Base-by-base conservation (phyloP, 2,113 vertebrate species). In the Raphicerus campestris region DNA sequence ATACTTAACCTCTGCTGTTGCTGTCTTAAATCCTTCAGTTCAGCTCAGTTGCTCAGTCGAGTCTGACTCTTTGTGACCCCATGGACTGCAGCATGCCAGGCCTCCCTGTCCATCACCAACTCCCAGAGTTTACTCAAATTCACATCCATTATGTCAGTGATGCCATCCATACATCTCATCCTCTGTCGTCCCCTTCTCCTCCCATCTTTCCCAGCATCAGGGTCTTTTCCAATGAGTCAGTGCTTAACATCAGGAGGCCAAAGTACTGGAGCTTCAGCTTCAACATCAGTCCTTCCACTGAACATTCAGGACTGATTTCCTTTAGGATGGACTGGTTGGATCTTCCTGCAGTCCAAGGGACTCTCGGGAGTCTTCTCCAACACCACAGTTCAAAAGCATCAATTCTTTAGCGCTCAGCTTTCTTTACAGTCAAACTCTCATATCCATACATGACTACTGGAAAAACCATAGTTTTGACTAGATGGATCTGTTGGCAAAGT, bases 341-440 rank as follows among this genome's bases (percentile, higher is more conserved):
- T 66, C 32, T 66, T 2, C n/a, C 4, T 66, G 32, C 4, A 35
- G 63, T 10, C 8, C 63, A 66, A 66, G 32, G 17, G 17, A 66
- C 63, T 35, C n/a, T 35, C 17, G 35, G 4, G 63, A 35, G 32
- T 66, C 63, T 66, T 66, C 63, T 66, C 2, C 16, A 66, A 19
- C 16, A n/a, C 3, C 63, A 66, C 63, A 66, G 16, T 66, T 66
- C 32, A n/a, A 66, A 66, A 66, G 32, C 32, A 66, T 66, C 16
- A n/a, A 16, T 5, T 66, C 32, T n/a, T 66, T 0, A 10, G 32
- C 0, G 0, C 63, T 66, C 63, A 66, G 32, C 16, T 66, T 66
- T 66, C 63, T n/a, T 66, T n/a, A 19, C 19, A n/a, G 63, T 19
- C 32, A 4, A 19, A n/a, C 32, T n/a, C 32, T 66, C 32, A 19